phyloP scores from a whole-genome alignment of 2,888 invertebrate species.

The Polia nebulosa region DNA sequence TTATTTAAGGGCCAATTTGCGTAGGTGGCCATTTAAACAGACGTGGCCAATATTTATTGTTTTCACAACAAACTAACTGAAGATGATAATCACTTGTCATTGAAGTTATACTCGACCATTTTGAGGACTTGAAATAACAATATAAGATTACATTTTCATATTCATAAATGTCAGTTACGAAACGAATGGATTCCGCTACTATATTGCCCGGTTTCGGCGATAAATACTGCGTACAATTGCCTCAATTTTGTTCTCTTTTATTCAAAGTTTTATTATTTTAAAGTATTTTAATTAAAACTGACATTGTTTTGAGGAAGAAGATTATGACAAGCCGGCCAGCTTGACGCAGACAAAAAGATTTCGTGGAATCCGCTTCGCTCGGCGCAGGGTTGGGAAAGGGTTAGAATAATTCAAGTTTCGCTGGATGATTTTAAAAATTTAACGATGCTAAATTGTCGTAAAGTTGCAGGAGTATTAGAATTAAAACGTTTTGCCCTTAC shows the following conservation, averaged over 20 bases:
- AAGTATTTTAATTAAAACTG: conserved; percentile 84
- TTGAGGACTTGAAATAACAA: conserved; percentile 59
- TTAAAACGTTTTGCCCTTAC: conserved; percentile 67
- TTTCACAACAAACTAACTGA: conserved; percentile 46
- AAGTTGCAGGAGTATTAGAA: conserved; percentile 72
- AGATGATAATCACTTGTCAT: conserved; percentile 52
- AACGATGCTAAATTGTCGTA: conserved; percentile 73
- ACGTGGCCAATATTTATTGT: conserved; percentile 42
- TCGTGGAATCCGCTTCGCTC: conserved; percentile 74
- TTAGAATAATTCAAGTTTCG: conserved; percentile 75
- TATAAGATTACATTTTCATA: conserved; percentile 71
- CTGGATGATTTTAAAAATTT: conserved; percentile 73
- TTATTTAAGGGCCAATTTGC: conserved; percentile 51
- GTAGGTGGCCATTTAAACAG: conserved; percentile 42
- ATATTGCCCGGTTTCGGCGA: conserved; percentile 67
- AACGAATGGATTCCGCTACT: conserved; percentile 73
- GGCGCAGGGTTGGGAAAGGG: conserved; percentile 74
- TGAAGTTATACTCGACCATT: conserved; percentile 51
- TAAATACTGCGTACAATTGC: conserved; percentile 74
- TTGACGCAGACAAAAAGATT: conserved; percentile 83
- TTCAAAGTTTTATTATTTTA: conserved; percentile 78
- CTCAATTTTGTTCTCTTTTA: conserved; percentile 73
- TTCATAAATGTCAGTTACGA: conserved; percentile 74
- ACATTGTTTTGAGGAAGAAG: conserved; percentile 81
- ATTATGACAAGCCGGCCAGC: conserved; percentile 81